Percentiles rank a stretch among this genome's conserved stretches.
Conservation (phyloP, 1,140 invertebrate genomes). For the Trissolcus basalis region DNA sequence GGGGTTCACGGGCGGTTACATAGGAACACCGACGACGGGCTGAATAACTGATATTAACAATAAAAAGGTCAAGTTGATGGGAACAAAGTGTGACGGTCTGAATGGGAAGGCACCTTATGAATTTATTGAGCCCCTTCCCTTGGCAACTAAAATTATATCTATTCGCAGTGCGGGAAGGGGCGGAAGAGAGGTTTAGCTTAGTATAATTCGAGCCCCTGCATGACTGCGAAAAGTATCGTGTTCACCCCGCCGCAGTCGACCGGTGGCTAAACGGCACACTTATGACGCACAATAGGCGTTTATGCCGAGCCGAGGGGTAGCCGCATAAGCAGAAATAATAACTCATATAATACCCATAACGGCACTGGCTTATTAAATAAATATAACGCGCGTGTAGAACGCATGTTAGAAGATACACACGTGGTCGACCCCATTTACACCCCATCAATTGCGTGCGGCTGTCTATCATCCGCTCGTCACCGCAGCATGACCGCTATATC, state of each 20-base stretch:
- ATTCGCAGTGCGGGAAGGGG: constrained; percentile 32
- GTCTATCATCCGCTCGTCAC: constrained; percentile 46
- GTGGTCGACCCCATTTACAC: constrained; percentile 69
- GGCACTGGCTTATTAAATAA: constrained; percentile 69
- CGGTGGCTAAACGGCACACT: constrained; percentile 68
- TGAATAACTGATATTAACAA: constrained; percentile 18
- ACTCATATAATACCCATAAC: constrained; percentile 59
- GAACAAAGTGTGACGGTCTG: constrained; percentile 33
- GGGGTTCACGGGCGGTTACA: constrained; percentile 1
- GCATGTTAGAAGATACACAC: constrained; percentile 61
- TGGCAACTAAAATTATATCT: constrained; percentile 49
- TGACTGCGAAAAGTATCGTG: constrained; percentile 68
- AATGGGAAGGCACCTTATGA: constrained; percentile 49
- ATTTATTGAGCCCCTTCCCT: constrained; percentile 44
- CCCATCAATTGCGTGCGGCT: constrained; percentile 68
- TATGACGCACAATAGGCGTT: constrained; percentile 50
- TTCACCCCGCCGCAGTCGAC: constrained; percentile 68
- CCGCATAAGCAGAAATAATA: constrained; percentile 70
- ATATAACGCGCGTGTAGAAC: constrained; percentile 70
- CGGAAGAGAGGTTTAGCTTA: constrained; percentile 38
- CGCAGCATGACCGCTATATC: constrained; percentile 58
- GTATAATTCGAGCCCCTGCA: constrained; percentile 51
- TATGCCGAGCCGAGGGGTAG: constrained; percentile 53
- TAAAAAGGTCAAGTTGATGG: constrained; percentile 42
- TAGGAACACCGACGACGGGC: background rate